Evolutionary conservation across 1,140 invertebrate species (phyloP).

Genomic region (Drosophila lowei): DNA sequence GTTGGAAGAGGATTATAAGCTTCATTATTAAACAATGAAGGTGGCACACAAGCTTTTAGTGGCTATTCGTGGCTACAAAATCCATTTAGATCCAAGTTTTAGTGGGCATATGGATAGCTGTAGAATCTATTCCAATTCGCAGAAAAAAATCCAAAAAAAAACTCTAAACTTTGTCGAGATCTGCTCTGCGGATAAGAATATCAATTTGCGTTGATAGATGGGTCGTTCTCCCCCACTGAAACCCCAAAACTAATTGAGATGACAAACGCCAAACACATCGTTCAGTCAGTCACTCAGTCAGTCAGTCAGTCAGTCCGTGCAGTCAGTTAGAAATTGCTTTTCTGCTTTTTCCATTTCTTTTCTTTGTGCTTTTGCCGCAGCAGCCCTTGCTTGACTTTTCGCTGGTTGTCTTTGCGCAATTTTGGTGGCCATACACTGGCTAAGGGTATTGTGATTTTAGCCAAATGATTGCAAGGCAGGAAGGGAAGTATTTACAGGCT

Average conservation of each 20-base stretch:
- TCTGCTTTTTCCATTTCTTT: slow-evolving; percentile 32
- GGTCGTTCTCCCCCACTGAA: slow-evolving; percentile 11
- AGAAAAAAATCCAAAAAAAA: neutral
- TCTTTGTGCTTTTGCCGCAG: slow-evolving; percentile 8
- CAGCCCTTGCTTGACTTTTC: slow-evolving; percentile 22
- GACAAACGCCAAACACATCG: slow-evolving; percentile 54
- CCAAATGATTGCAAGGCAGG: too few species aligned
- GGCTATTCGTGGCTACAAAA: too few species aligned
- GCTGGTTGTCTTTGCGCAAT: slow-evolving; percentile 19
- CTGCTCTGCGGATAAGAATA: slow-evolving; percentile 34
- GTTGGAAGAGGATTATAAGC: slow-evolving; percentile 30
- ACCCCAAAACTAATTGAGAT: slow-evolving; percentile 44
- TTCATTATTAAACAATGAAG: too few species aligned
- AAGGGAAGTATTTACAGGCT: too few species aligned
- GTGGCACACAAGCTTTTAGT: too few species aligned
- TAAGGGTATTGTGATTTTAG: too few species aligned
- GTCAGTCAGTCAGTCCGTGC: slow-evolving; percentile 34
- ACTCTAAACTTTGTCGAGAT: slow-evolving; percentile 5
- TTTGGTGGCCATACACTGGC: neutral
- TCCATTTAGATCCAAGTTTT: too few species aligned
- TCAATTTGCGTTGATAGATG: slow-evolving; percentile 46
- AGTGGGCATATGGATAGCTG: too few species aligned
- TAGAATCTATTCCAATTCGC: too few species aligned
- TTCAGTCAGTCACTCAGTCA: slow-evolving; percentile 28
- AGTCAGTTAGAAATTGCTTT: slow-evolving; percentile 49